Conservation (phyloP, 2,888 invertebrate species). For the Tanypteryx hageni region DNA sequence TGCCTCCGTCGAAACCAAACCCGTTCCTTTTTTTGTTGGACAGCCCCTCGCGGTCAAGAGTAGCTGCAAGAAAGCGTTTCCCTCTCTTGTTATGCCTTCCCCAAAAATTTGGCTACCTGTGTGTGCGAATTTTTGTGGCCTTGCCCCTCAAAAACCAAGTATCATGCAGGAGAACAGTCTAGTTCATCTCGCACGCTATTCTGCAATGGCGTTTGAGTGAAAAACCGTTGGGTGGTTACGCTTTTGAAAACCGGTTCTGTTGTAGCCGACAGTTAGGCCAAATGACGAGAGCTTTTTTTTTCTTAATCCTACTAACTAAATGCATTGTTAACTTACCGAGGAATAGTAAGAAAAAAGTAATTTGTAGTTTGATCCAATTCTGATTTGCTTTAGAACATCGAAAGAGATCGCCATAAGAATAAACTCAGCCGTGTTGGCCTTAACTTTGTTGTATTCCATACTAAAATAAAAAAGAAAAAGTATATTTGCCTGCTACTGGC, state of each 20-base stretch:
- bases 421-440: too few relatives aligned
- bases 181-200: slow-evolving; percentile 3
- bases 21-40: too few relatives aligned
- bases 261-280: not conserved
- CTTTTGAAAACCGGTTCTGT: not conserved
- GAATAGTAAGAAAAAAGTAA: not conserved
- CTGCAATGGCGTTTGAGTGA: not conserved
- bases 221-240: not conserved
- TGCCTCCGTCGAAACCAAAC: too few relatives aligned
- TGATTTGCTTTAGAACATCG: not conserved
- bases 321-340: not conserved
- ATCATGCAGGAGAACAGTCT: not conserved
- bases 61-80: not conserved
- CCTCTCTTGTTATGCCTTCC: not conserved
- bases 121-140: slow-evolving; percentile 14
- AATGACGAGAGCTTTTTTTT: not conserved
- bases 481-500: too few relatives aligned
- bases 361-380: not conserved
- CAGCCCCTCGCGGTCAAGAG: not conserved
- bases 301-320: not conserved
- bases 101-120: not conserved
- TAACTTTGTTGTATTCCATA: too few relatives aligned
- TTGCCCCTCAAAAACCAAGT: not conserved
- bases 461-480: too few relatives aligned
- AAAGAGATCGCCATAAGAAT: not conserved